Evolutionary conservation across 2,113 vertebrate genomes (phyloP).

Genomic region (Lagenorhynchus albirostris): DNA sequence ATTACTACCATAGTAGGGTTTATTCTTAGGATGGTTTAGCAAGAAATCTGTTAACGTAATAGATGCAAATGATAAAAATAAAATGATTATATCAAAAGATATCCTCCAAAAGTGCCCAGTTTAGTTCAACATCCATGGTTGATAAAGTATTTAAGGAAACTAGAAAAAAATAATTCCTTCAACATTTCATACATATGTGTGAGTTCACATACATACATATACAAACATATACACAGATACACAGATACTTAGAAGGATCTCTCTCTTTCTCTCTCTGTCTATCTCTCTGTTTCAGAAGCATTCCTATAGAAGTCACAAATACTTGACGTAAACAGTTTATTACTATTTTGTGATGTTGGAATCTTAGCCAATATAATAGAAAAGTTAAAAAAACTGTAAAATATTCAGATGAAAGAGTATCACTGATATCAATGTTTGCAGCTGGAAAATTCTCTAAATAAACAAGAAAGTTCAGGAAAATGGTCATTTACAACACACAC

Average conservation of each 20-base stretch:
- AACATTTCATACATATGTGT: not conserved
- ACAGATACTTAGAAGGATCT: not conserved
- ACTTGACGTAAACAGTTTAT: not conserved
- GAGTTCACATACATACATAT: not conserved
- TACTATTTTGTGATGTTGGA: not conserved
- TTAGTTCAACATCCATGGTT: not conserved
- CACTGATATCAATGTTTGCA: not conserved
- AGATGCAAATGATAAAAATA: not conserved
- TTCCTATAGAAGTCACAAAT: not conserved
- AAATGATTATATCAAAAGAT: not conserved
- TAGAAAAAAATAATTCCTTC: not conserved
- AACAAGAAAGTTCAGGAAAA: not conserved
- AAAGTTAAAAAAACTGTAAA: not conserved
- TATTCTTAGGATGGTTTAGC: constrained; percentile 27
- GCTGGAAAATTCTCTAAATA: not conserved
- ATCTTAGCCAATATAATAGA: not conserved
- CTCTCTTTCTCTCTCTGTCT: not conserved
- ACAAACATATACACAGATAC: not conserved
- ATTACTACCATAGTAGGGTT: not conserved
- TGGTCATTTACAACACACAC: not conserved
- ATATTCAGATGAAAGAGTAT: not conserved
- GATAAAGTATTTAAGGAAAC: not conserved
- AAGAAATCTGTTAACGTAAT: constrained; percentile 1
- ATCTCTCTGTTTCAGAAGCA: not conserved
- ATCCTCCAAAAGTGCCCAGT: not conserved